Evolutionary conservation across 1,140 invertebrate species (phyloP), one percentile per base, ranked within the genome.

Genomic region (Bactericera cockerelli): DNA sequence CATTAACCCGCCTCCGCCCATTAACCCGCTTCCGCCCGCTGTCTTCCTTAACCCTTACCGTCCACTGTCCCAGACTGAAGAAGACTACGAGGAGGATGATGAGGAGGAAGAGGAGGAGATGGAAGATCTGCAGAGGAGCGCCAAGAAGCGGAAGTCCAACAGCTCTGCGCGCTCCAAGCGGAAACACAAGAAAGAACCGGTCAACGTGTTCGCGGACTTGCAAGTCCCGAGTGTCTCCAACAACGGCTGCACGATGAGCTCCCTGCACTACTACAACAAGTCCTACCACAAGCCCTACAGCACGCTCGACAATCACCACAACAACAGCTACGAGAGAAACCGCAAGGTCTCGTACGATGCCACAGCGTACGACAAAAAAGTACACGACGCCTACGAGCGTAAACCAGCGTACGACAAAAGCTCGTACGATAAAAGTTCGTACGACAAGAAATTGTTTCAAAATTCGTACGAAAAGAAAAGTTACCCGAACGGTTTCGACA

Each of bases 191-290:
- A 22, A 49, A 19, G 22, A 49, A 49, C n/a, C 42, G 19, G 22
- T 49, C 1, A 61, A 61, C 25, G 36, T 36, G 4, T 61, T 64
- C 39, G 42, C 60, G 1, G 63, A 64, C 1, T 38, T 61, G 3
- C 62, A 65, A 26, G 38, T 63, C 14, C 63, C 65, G 1, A 63
- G 60, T 11, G 64, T 66, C 26, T 63, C 62, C 26, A 63, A 61
- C 42, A 58, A 63, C 55, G 63, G 62, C 1, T 54, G 59, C 21
- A 60, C 63, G 1, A 61, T 61, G 54, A 61, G 55, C 33, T 56
- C 56, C 2, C 42, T 64, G 26, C 58, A 33, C 56, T 64, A 61
- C 62, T 66, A 66, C 62, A 62, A 59, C 31, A 49, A 49, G 22
- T 49, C 42, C n/a, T 22, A 49, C 22, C 42, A 49, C 19, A 49